phyloP scores from a whole-genome alignment of 2,797 vertebrate genomes.

The Avahi laniger region DNA sequence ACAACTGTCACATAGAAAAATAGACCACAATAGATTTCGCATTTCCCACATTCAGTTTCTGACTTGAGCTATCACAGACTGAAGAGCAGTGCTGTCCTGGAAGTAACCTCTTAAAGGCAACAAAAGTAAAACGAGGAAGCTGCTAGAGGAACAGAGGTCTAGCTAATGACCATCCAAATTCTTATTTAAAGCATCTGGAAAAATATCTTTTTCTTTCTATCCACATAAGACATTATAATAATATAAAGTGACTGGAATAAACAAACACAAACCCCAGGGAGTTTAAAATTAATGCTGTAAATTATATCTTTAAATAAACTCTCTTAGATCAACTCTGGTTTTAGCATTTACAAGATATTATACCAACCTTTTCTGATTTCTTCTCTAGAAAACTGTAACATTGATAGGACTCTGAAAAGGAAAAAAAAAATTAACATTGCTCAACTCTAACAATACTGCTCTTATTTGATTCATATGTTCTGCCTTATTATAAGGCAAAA shows the following conservation, averaged over 20 bases:
- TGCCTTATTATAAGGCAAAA: not conserved
- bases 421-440: not conserved
- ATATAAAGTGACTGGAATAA: constrained; percentile 39
- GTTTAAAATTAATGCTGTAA: constrained; percentile 58
- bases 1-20: constrained; percentile 82
- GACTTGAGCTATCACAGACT: constrained; percentile 57
- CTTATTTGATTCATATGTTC: not conserved
- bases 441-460: not conserved
- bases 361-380: constrained; percentile 58
- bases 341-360: not conserved
- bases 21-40: constrained; percentile 67
- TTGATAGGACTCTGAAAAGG: constrained; percentile 36
- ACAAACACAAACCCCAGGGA: constrained; percentile 44
- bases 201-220: constrained; percentile 67
- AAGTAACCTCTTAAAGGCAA: constrained; percentile 79
- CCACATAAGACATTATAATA: constrained; percentile 60
- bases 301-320: constrained; percentile 59
- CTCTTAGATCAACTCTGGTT: not conserved
- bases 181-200: constrained; percentile 49
- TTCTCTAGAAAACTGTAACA: constrained; percentile 23
- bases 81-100: constrained; percentile 69
- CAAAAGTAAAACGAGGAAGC: constrained; percentile 77
- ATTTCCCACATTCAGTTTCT: constrained; percentile 72
- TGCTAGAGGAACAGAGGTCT: constrained; percentile 61
- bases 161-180: constrained; percentile 64